Base-by-base conservation (phyloP, 2,113 vertebrate genomes). In the Coryphaenoides rupestris region DNA sequence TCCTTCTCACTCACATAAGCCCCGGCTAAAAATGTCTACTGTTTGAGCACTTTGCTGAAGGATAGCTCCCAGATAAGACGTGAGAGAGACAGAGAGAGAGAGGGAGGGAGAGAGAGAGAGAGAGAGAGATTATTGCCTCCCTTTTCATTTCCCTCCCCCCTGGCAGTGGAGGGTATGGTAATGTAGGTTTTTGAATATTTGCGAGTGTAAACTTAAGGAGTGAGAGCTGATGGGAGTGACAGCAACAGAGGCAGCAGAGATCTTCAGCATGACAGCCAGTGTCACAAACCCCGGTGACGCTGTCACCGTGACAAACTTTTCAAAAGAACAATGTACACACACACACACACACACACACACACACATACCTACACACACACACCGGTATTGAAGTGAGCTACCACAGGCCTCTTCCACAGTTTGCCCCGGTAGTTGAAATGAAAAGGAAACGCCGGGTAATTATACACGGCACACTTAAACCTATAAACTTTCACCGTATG, bases 251-350 rank as follows among this genome's bases (percentile, higher is more conserved):
- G 88, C 86, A 79, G 85, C 80, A 77, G 80, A 88, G 89, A 90
- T 90, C 86, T 89, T 75, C 73, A 76, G 85, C 63, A 74, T 90
- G 90, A 90, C 89, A 92, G 88, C 77, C 79, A 78, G 80, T 90
- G 89, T 91, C 90, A 91, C 81, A 76, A 87, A 87, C 78, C 85
- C 83, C 76, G 76, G 84, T 85, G 89, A 90, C 75, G 87, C 85
- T 90, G 90, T 91, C 89, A 89, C 73, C 61, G 80, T 89, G 89
- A 91, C 88, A 88, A 90, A 89, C 89, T 89, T 90, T 87, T 89
- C 84, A 91, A 91, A 90, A 88, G 86, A 85, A 84, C 82, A 85
- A 86, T 78, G 82, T 17, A 1, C 74, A 75, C 81, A 40, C 6
- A 40, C 6, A 40, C 33, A 9, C 33, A 40, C 33, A 10, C 13